Evolutionary conservation across 2,888 invertebrate species (phyloP).

Genomic region (Pristionchus exspectatus): DNA sequence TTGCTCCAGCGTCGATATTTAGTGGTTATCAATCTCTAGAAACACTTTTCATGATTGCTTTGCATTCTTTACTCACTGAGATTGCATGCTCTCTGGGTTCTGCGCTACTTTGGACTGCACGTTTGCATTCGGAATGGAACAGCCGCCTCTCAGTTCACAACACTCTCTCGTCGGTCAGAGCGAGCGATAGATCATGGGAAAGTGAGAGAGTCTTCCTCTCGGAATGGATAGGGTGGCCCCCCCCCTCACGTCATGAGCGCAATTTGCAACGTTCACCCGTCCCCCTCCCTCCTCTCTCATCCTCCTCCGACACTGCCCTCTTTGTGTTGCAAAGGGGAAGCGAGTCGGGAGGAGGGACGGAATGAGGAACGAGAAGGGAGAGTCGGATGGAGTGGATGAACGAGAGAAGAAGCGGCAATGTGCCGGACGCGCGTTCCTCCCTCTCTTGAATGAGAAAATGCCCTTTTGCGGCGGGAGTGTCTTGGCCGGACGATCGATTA

Average conservation of each 20-base stretch:
- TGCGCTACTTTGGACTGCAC: too few relatives aligned
- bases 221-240: too few relatives aligned
- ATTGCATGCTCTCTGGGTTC: too few relatives aligned
- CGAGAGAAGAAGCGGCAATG: neutral
- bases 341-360: neutral
- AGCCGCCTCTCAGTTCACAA: too few relatives aligned
- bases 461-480: neutral
- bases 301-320: neutral
- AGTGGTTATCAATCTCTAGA: too few relatives aligned
- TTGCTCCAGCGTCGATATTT: too few relatives aligned
- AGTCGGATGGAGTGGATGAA: neutral
- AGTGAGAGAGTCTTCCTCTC: too few relatives aligned
- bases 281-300: neutral
- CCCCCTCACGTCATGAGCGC: neutral
- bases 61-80: too few relatives aligned
- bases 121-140: too few relatives aligned
- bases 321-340: neutral
- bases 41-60: too few relatives aligned
- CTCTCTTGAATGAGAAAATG: neutral
- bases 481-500: neutral
- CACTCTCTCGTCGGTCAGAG: too few relatives aligned
- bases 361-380: neutral
- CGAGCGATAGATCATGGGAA: too few relatives aligned
- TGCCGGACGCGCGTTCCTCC: neutral
- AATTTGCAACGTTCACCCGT: neutral